These are phyloP conservation scores for Cirrhinus molitorella DNA, from an alignment of 2,797 vertebrate genomes.

Conservation along the genomic window DNA sequence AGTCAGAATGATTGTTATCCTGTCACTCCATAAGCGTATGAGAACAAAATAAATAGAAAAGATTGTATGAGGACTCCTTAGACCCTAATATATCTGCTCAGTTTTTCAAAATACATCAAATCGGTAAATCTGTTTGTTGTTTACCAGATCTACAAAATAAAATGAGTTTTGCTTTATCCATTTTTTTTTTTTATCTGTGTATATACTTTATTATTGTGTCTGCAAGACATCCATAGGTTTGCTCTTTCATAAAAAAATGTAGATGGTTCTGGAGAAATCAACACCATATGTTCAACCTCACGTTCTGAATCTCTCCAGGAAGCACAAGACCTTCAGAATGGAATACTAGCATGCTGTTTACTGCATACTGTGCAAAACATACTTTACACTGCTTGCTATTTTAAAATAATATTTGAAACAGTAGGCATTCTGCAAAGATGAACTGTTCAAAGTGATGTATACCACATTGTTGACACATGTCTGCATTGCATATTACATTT, in stretches of 20 bases:
- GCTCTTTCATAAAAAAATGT: background rate
- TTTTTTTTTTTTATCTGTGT: background rate
- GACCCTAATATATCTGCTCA: background rate
- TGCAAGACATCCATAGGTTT: background rate
- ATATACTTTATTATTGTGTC: background rate
- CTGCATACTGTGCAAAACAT: constrained; percentile 11
- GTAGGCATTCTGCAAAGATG: background rate
- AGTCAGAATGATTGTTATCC: constrained; percentile 8
- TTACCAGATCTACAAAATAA: background rate
- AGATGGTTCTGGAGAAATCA: background rate
- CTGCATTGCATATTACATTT: background rate
- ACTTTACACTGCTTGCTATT: background rate
- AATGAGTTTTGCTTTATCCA: background rate
- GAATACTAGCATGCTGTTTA: constrained; percentile 6
- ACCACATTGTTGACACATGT: background rate
- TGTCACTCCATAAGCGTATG: background rate
- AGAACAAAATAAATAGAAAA: background rate
- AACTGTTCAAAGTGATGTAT: background rate
- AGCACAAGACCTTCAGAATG: background rate
- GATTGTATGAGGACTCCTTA: background rate
- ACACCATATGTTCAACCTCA: background rate
- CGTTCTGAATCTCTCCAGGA: background rate
- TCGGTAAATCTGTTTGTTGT: too few relatives aligned
- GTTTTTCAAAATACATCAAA: background rate
- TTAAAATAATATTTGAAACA: constrained; percentile 27